Conservation (phyloP, 2,888 invertebrate species). For the Ommatoiulus sabulosus region DNA sequence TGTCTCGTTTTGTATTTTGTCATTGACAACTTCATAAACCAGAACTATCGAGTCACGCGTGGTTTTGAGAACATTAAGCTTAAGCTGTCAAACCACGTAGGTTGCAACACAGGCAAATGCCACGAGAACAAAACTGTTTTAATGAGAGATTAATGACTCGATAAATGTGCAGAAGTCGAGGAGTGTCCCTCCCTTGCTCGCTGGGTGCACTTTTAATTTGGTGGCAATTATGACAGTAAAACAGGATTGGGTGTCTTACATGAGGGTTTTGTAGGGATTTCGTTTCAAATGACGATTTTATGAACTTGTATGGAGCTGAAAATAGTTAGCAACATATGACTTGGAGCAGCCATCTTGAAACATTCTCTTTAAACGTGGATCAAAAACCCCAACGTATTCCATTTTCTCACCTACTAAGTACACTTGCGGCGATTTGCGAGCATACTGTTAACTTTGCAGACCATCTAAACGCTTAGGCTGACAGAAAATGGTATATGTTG, state of each 20-base stretch:
- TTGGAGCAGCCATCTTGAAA: too few relatives aligned
- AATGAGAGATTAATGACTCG: constrained; percentile 40
- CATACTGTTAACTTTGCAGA: too few relatives aligned
- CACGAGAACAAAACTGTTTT: constrained; percentile 24
- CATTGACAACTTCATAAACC: constrained; percentile 40
- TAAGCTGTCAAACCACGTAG: neutral
- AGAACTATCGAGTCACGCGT: constrained; percentile 13
- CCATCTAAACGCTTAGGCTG: too few relatives aligned
- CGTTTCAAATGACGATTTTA: too few relatives aligned
- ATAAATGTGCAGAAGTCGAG: neutral
- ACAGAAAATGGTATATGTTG: too few relatives aligned
- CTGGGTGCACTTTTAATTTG: neutral
- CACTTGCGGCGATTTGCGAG: too few relatives aligned
- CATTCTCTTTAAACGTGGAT: too few relatives aligned
- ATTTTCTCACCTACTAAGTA: too few relatives aligned
- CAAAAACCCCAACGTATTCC: too few relatives aligned
- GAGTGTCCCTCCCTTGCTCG: constrained; percentile 6
- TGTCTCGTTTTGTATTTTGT: neutral
- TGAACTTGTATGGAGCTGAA: too few relatives aligned
- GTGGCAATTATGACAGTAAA: neutral
- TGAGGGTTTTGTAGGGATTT: neutral
- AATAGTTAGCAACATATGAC: too few relatives aligned
- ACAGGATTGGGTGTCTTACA: neutral
- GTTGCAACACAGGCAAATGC: constrained; percentile 9
- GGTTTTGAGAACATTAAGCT: neutral